Conservation (phyloP, 1,140 invertebrate genomes). For the Meteorus sp. region DNA sequence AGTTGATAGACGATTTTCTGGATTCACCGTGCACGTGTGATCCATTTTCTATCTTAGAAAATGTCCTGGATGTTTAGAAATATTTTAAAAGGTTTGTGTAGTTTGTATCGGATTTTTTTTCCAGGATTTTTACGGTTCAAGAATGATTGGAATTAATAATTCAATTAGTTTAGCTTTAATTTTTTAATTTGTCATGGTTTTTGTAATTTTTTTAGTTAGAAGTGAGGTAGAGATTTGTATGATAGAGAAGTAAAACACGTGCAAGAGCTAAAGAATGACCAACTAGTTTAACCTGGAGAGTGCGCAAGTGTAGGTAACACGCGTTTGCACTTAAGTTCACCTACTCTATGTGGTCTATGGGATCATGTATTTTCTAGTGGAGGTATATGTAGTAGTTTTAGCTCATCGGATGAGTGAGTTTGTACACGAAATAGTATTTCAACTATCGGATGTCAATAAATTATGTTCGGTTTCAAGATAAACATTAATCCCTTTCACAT, state of each 20-base stretch:
- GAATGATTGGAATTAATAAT: too few relatives aligned
- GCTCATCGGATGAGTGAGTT: not conserved
- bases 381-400: not conserved
- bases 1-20: conserved; percentile 43
- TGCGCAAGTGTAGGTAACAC: conserved; percentile 35
- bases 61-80: too few relatives aligned
- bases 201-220: too few relatives aligned
- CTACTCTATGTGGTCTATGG: conserved; percentile 7
- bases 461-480: not conserved
- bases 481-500: too few relatives aligned
- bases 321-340: conserved; percentile 55
- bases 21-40: conserved; percentile 35
- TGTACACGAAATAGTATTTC: not conserved
- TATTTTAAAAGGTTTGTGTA: not conserved
- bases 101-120: not conserved
- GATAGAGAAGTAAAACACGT: too few relatives aligned
- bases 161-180: too few relatives aligned
- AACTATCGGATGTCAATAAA: not conserved
- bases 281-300: conserved; percentile 38
- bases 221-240: too few relatives aligned
- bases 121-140: too few relatives aligned
- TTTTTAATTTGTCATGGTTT: conserved; percentile 11
- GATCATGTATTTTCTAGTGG: not conserved
- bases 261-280: conserved; percentile 9
- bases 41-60: too few relatives aligned